Percentiles rank a stretch among this genome's conserved stretches.
phyloP scores from a whole-genome alignment of 2,113 vertebrate species.

The Ciconia maguari region DNA sequence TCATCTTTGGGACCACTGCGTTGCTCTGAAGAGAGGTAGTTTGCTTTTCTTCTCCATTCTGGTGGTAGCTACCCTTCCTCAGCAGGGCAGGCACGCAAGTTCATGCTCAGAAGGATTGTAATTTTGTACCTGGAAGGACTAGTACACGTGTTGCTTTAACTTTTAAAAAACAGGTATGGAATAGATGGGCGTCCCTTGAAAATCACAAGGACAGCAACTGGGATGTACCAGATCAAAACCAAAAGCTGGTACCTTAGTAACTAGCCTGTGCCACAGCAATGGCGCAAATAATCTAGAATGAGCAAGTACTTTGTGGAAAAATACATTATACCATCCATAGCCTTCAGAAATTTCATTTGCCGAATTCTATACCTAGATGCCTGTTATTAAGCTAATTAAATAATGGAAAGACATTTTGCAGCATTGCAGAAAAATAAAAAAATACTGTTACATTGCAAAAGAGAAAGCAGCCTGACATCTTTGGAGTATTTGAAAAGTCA shows the following conservation, averaged over 20 bases:
- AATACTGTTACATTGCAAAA: background rate
- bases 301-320: background rate
- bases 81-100: background rate
- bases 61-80: background rate
- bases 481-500: background rate
- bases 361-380: background rate
- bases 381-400: background rate
- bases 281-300: background rate
- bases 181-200: background rate
- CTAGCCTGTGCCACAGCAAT: background rate
- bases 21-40: background rate
- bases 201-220: background rate
- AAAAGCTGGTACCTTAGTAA: background rate
- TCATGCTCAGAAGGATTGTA: background rate
- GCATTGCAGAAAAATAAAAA: background rate
- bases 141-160: accelerated
- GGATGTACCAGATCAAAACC: background rate
- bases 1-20: background rate
- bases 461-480: background rate
- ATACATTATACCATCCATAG: background rate
- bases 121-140: background rate
- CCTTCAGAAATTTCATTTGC: background rate
- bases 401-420: background rate
- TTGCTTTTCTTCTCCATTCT: background rate
- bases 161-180: background rate